Percentiles rank a stretch among this genome's conserved stretches.
Evolutionary conservation across 2,888 invertebrate species (phyloP).

Genomic region (Melolontha melolontha): DNA sequence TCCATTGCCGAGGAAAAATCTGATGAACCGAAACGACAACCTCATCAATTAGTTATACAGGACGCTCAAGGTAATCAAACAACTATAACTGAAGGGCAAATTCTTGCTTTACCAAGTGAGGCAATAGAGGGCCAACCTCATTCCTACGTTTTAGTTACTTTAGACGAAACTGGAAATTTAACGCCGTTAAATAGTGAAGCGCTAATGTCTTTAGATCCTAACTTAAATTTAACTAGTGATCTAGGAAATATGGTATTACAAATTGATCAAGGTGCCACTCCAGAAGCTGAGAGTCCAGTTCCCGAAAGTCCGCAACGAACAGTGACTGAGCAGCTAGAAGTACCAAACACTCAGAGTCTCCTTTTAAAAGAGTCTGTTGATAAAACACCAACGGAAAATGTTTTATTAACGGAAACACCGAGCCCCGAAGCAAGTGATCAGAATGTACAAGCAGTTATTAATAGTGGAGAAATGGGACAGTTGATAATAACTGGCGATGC

Average conservation of each 20-base stretch:
- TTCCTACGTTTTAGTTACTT: constrained; percentile 78
- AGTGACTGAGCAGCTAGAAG: constrained; percentile 18
- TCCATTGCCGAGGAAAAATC: constrained; percentile 34
- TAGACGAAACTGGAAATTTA: constrained; percentile 78
- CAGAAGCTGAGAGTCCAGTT: constrained; percentile 20
- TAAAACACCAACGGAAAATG: constrained; percentile 8
- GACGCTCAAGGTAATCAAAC: constrained; percentile 64
- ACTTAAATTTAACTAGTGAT: constrained; percentile 65
- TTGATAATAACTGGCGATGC: constrained; percentile 65
- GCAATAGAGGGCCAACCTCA: constrained; percentile 79
- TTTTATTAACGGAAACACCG: constrained; percentile 40
- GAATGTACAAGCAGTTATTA: constrained; percentile 53
- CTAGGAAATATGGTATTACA: constrained; percentile 69
- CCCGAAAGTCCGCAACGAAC: constrained; percentile 43
- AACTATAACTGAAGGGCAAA: constrained; percentile 71
- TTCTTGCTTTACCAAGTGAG: constrained; percentile 80
- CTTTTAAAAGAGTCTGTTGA: constrained; percentile 21
- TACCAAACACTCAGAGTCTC: constrained; percentile 21
- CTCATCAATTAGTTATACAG: constrained; percentile 64
- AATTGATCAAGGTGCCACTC: constrained; percentile 64
- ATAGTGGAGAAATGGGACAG: constrained; percentile 57
- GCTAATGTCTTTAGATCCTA: constrained; percentile 70
- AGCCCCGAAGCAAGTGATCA: constrained; percentile 37
- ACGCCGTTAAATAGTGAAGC: constrained; percentile 80
- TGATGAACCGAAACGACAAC: constrained; percentile 54